Evolutionary conservation across 1,140 invertebrate genomes (phyloP).

Genomic region (Dufourea novaeangliae): DNA sequence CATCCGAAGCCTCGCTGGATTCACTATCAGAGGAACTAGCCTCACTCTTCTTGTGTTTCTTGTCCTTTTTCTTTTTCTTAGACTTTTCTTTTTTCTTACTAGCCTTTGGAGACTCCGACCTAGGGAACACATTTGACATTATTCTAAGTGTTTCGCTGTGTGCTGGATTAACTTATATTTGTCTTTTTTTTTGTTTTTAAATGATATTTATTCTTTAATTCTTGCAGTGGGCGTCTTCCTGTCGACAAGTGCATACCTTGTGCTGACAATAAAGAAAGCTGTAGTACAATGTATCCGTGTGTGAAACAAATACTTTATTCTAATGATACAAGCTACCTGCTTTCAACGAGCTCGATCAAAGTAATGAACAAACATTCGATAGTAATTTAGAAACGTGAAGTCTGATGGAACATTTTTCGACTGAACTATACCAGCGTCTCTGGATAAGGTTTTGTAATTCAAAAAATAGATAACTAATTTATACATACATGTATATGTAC

Average conservation of each 20-base stretch:
- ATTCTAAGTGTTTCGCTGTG: constrained; percentile 27
- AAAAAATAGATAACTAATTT: constrained; percentile 41
- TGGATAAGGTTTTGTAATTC: constrained; percentile 27
- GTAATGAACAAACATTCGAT: constrained; percentile 42
- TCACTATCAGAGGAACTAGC: constrained; percentile 75
- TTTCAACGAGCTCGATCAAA: constrained; percentile 33
- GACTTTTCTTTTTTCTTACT: constrained; percentile 79
- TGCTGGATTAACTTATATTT: constrained; percentile 51
- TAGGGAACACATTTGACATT: constrained; percentile 67
- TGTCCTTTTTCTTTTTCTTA: constrained; percentile 78
- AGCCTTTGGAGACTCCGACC: constrained; percentile 77
- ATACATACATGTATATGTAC: constrained; percentile 31
- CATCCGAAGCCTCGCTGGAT: constrained; percentile 75
- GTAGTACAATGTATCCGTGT: constrained; percentile 67
- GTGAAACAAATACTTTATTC: constrained; percentile 66
- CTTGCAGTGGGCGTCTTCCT: constrained; percentile 79
- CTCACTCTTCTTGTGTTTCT: constrained; percentile 76
- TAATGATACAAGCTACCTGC: constrained; percentile 63
- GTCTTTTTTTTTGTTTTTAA: constrained; percentile 63
- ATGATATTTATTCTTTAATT: constrained; percentile 66
- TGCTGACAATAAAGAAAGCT: constrained; percentile 78
- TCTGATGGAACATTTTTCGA: constrained; percentile 23
- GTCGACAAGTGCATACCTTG: constrained; percentile 79
- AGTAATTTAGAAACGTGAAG: constrained; percentile 31
- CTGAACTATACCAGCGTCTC: constrained; percentile 36